Evolutionary conservation across 2,113 vertebrate species (phyloP).

Genomic region (Scatophagus argus): DNA sequence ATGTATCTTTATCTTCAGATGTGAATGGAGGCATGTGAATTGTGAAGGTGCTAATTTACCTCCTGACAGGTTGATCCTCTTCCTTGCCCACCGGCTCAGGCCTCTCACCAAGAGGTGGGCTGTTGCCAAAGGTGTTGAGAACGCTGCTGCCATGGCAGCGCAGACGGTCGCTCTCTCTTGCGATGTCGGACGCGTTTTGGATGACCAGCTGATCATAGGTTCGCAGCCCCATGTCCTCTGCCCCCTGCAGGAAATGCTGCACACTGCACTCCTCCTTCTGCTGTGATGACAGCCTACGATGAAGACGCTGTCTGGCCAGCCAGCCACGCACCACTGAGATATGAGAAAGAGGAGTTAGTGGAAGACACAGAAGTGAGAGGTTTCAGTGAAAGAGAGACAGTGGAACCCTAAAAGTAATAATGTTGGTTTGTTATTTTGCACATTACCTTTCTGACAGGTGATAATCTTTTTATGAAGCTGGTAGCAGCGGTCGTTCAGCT

Average conservation of each 20-base stretch:
- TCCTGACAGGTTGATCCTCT: slow-evolving; percentile 85
- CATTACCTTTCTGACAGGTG: slow-evolving; percentile 95
- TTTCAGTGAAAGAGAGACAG: not conserved
- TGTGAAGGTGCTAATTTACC: slow-evolving; percentile 78
- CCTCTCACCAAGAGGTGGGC: slow-evolving; percentile 85
- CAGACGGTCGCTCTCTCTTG: slow-evolving; percentile 90
- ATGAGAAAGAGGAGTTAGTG: not conserved
- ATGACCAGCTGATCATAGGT: slow-evolving; percentile 92
- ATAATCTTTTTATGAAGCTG: slow-evolving; percentile 92
- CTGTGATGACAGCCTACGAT: slow-evolving; percentile 80
- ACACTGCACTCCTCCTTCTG: slow-evolving; percentile 85
- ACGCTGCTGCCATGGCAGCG: slow-evolving; percentile 81
- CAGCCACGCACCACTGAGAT: slow-evolving; percentile 90
- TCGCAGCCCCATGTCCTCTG: slow-evolving; percentile 91
- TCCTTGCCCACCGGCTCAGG: slow-evolving; percentile 84
- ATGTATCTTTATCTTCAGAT: not conserved
- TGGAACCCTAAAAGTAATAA: not conserved
- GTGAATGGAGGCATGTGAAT: not conserved
- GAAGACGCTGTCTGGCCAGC: slow-evolving; percentile 87
- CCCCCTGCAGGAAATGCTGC: slow-evolving; percentile 90
- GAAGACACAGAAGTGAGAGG: slow-evolving; percentile 9
- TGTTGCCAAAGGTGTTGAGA: slow-evolving; percentile 59
- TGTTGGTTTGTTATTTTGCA: not conserved
- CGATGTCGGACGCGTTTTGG: slow-evolving; percentile 94
- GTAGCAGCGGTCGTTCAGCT: slow-evolving; percentile 92